phyloP scores from a whole-genome alignment of 2,797 vertebrate genomes.

The Ibycter americanus region DNA sequence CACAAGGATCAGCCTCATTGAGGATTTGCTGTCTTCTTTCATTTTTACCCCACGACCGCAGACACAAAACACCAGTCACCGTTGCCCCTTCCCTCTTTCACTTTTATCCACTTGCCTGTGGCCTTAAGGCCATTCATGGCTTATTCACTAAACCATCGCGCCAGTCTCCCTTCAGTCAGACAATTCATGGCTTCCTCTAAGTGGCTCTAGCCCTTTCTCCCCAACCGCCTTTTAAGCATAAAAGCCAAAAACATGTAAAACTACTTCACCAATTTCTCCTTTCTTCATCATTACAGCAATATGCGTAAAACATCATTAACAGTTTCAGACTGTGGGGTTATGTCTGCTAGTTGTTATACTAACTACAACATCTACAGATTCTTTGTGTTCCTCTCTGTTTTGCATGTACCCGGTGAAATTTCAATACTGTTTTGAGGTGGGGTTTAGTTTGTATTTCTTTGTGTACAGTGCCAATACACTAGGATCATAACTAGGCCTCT shows the following conservation, averaged over 20 bases:
- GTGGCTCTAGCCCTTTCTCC: not conserved
- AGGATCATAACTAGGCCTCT: not conserved
- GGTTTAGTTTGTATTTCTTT: not conserved
- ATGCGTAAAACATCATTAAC: not conserved
- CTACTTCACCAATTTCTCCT: not conserved
- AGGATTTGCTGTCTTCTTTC: not conserved
- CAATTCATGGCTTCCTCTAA: not conserved
- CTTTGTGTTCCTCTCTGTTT: not conserved
- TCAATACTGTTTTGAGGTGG: not conserved
- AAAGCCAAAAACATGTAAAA: not conserved
- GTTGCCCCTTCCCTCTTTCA: not conserved
- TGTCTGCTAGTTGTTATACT: not conserved
- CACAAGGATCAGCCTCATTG: not conserved
- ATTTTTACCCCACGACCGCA: not conserved
- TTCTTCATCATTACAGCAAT: not conserved
- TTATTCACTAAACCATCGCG: not conserved
- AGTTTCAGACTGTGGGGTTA: not conserved
- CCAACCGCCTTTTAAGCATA: not conserved
- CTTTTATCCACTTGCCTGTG: not conserved
- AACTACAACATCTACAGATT: not conserved
- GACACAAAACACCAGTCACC: not conserved
- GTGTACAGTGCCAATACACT: not conserved
- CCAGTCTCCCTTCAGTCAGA: not conserved
- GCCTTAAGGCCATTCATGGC: not conserved
- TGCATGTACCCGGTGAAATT: not conserved